Evolutionary conservation across 2,113 vertebrate species (phyloP), one percentile per base, ranked within the genome.

Genomic region (Polyodon spathula): DNA sequence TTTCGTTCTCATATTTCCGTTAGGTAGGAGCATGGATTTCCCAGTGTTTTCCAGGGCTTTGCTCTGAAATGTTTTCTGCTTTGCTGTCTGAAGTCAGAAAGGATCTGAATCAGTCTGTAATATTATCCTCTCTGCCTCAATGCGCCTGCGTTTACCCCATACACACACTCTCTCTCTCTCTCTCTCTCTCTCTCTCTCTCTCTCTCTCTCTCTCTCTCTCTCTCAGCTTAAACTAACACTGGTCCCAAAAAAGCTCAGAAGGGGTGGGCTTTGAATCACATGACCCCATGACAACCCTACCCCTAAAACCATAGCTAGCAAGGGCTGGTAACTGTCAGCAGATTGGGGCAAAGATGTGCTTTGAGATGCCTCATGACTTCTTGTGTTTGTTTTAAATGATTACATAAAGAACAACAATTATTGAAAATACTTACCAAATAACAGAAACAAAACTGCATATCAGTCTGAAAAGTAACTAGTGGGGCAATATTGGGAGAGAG

Each of bases 71-170:
- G 72, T 75, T 74, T 79, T 69, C 74, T 80, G 71, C 69, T 67
- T 60, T 67, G 71, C 78, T 80, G 81, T 81, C 81, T 81, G 75
- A 73, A 79, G 70, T 71, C 74, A n/a, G 37, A 44, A 51, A 59
- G 8, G 52, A n/a, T 39, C 37, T 60, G 39, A 27, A 76, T 84
- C 76, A 78, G 67, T 62, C 67, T 46, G 44, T 67, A 79, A 74
- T 69, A 73, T 76, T 73, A 73, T 75, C 82, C 67, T 65, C 62
- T 65, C 71, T 80, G 77, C 80, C 81, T 79, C 81, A 74, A 74
- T 69, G 69, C 76, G 76, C 82, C 79, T 84, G 81, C 79, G 78
- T 76, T 68, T 66, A 71, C 58, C 60, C 46, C 54, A 8, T 37
- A 27, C 15, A 40, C 37, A 27, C 37, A 12, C 53, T 46, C 37